Base-by-base conservation (phyloP, 2,113 vertebrate species). In the Baryphthengus martii region DNA sequence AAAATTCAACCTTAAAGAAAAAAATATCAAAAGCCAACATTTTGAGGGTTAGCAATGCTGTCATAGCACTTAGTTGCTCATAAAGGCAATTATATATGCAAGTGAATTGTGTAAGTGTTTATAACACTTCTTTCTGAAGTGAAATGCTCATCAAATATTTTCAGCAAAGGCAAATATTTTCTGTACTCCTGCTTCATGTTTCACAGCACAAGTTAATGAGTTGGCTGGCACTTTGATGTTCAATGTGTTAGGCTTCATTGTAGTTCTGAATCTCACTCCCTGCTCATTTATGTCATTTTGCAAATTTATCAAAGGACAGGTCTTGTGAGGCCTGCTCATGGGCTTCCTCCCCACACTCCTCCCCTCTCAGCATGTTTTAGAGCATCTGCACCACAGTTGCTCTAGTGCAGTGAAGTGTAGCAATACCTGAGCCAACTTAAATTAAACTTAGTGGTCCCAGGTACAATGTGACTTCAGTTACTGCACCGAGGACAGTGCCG, bases 101-200 rank as follows among this genome's bases (percentile, higher is more conserved):
- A 92, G 55, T 53, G 37, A 89, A 84, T 84, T 78, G 16, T 53
- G 21, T 72, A 71, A 82, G 12, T 45, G 52, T 89, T 85, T 91
- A 55, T 59, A 88, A 58, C 20, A 19, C 16, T 82, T 42, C 18
- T 87, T 89, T 88, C 78, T 83, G 49, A 40, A 88, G 76, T 49
- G 49, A 85, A 93, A 94, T 68, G 6, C 16, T 94, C 94, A 68
- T 85, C 42, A 83, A 70, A 56, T 94, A 63, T 91, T 89, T 94
- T 91, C 78, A 90, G 74, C 49, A 90, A 79, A 91, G 29, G 28
- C 53, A 85, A 93, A 86, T 90, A 90, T 90, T 88, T 95, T 90
- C 49, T 68, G 17, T 94, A 44, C 40, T 93, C 26, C 33, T 73
- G 40, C 67, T 88, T 90, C 83, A 66, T 86, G 63, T 96, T 93